A percentile compares a stretch with the other conserved stretches of the same genome.
Evolutionary conservation across 2,888 invertebrate genomes (phyloP).

Genomic region (Drosophila borealis): DNA sequence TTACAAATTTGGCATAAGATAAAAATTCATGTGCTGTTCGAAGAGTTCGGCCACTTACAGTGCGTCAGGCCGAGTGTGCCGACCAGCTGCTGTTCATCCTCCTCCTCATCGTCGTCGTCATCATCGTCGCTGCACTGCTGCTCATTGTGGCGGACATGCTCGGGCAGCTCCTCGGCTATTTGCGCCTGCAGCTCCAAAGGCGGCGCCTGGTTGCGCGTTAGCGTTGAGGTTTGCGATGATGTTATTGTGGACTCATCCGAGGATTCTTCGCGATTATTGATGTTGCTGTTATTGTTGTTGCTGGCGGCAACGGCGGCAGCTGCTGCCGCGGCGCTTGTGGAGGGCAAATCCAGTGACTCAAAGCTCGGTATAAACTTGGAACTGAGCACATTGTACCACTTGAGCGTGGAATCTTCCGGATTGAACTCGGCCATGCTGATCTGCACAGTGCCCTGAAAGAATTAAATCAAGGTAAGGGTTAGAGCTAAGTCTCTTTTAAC

Average conservation of each 20-base stretch:
- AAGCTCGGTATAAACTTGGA: conserved; percentile 89
- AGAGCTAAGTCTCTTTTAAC: not conserved
- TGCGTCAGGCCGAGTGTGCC: conserved; percentile 70
- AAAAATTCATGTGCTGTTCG: too few relatives aligned
- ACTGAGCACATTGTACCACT: conserved; percentile 98
- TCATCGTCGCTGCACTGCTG: conserved; percentile 88
- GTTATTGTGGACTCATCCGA: conserved; percentile 98
- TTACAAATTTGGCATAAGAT: not conserved
- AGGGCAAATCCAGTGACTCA: conserved; percentile 82
- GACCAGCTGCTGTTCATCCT: conserved; percentile 85
- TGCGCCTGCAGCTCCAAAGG: conserved; percentile 87
- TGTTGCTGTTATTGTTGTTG: conserved; percentile 19
- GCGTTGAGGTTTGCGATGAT: conserved; percentile 97
- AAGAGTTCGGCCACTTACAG: conserved; percentile 75
- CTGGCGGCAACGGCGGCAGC: conserved; percentile 73
- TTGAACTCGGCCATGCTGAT: conserved; percentile 98
- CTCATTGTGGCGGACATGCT: conserved; percentile 80
- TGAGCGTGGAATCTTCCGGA: conserved; percentile 91
- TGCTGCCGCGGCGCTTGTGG: conserved; percentile 82
- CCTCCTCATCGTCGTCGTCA: conserved; percentile 86
- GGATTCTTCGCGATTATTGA: conserved; percentile 91
- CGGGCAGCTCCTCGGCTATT: conserved; percentile 84
- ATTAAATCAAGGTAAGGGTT: not conserved
- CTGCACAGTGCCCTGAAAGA: conserved; percentile 94
- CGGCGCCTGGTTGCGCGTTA: conserved; percentile 93